These are phyloP conservation scores for Drosophila meridionalis DNA, from an alignment of 2,888 invertebrate species.

Conservation along the genomic window DNA sequence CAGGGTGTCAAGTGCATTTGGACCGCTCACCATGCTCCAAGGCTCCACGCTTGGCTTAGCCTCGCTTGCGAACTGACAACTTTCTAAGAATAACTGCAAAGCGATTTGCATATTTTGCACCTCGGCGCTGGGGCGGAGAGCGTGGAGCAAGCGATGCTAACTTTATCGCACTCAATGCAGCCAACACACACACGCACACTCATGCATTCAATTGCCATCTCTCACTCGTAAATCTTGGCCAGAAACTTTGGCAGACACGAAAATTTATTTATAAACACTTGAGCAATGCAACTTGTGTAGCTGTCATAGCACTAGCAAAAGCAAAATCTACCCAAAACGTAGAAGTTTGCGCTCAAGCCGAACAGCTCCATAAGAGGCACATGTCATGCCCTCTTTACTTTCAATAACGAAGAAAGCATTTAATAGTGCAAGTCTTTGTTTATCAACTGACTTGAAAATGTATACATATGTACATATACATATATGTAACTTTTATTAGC, in stretches of 20 bases:
- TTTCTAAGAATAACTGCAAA: slow-evolving; percentile 78
- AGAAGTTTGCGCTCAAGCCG: neutral
- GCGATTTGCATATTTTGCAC: slow-evolving; percentile 76
- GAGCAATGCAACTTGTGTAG: slow-evolving; percentile 57
- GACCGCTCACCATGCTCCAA: slow-evolving; percentile 36
- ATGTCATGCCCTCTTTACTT: slow-evolving; percentile 12
- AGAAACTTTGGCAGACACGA: slow-evolving; percentile 73
- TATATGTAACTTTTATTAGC: neutral
- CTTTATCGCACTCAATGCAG: slow-evolving; percentile 73
- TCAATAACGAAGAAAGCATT: slow-evolving; percentile 9
- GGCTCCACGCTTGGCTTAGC: slow-evolving; percentile 62
- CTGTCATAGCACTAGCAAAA: slow-evolving; percentile 43
- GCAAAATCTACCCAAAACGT: slow-evolving; percentile 21
- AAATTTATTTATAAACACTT: slow-evolving; percentile 73
- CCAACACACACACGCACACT: slow-evolving; percentile 36
- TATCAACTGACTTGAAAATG: neutral
- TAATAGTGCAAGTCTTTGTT: slow-evolving; percentile 2
- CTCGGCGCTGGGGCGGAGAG: slow-evolving; percentile 2
- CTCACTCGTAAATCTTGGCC: slow-evolving; percentile 67
- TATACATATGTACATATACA: neutral
- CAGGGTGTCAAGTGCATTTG: slow-evolving; percentile 53
- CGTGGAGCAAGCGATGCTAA: slow-evolving; percentile 28
- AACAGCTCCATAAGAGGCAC: slow-evolving; percentile 7
- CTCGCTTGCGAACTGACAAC: slow-evolving; percentile 68
- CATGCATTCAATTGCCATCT: slow-evolving; percentile 38